Conservation (phyloP, 2,113 vertebrate species). For the Eurypyga helias region DNA sequence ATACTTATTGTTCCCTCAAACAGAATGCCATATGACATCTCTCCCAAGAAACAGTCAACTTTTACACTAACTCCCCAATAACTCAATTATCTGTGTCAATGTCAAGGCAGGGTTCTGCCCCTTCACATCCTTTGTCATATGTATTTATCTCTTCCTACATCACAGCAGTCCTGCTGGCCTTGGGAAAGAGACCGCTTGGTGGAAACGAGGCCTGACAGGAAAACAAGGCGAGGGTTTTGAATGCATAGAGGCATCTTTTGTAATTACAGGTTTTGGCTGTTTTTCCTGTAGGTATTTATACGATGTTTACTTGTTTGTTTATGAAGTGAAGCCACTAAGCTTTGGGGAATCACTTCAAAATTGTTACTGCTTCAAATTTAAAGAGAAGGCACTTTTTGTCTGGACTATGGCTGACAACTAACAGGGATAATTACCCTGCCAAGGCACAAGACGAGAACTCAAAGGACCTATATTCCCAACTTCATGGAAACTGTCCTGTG, state of each 20-base stretch:
- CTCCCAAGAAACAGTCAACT: constrained; percentile 10
- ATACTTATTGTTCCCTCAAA: neutral
- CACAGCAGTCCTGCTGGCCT: neutral
- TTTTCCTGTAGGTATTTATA: constrained; percentile 27
- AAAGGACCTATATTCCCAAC: neutral
- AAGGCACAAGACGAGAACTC: neutral
- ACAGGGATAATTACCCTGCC: neutral
- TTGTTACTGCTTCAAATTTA: neutral
- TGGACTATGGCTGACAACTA: neutral
- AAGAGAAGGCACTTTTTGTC: neutral
- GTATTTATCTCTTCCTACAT: constrained; percentile 2
- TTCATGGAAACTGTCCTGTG: neutral
- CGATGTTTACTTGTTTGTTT: neutral
- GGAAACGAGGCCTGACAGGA: constrained; percentile 45
- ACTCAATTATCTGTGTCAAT: constrained; percentile 45
- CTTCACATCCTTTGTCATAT: constrained; percentile 7
- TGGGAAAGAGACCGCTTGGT: constrained; percentile 7
- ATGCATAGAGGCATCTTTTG: neutral
- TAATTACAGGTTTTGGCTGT: neutral
- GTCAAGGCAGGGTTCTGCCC: constrained; percentile 26
- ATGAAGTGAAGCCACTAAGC: neutral
- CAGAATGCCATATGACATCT: constrained; percentile 2
- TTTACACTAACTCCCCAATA: constrained; percentile 46
- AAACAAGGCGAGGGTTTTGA: constrained; percentile 36
- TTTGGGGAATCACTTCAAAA: constrained; percentile 23